Conservation (phyloP, 2,888 invertebrate genomes). For the Eilema depressum region DNA sequence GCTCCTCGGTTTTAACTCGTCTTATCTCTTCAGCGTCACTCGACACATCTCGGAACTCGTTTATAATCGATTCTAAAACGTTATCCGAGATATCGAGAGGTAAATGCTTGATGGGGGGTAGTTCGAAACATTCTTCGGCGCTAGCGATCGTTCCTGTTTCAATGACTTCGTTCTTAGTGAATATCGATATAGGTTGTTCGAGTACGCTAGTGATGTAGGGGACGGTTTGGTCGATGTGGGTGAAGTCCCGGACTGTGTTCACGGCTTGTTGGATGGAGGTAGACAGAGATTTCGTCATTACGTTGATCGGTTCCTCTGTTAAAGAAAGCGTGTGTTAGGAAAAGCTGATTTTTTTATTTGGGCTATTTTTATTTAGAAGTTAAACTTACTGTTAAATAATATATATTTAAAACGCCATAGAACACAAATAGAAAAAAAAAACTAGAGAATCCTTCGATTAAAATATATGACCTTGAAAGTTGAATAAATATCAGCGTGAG, state of each 20-base stretch:
- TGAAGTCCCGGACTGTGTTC: slow-evolving; percentile 76
- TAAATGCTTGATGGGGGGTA: slow-evolving; percentile 87
- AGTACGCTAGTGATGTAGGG: slow-evolving; percentile 78
- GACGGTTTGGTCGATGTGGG: slow-evolving; percentile 74
- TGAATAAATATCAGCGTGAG: not conserved
- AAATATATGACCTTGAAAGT: too few species aligned
- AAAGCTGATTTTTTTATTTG: not conserved
- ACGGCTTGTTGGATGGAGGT: slow-evolving; percentile 80
- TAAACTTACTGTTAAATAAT: slow-evolving; percentile 5
- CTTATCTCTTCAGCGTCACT: slow-evolving; percentile 71
- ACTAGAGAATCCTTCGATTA: not conserved
- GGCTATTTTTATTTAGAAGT: not conserved
- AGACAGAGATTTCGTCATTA: slow-evolving; percentile 81
- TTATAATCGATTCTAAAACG: slow-evolving; percentile 78
- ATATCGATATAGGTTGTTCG: slow-evolving; percentile 75
- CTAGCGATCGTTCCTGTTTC: slow-evolving; percentile 76
- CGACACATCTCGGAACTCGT: slow-evolving; percentile 76
- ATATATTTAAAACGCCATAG: not conserved
- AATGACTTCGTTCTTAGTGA: slow-evolving; percentile 69
- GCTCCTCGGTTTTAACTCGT: slow-evolving; percentile 66
- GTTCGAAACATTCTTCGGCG: slow-evolving; percentile 92
- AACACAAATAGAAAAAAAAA: not conserved
- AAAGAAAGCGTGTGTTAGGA: slow-evolving; percentile 10
- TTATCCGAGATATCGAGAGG: slow-evolving; percentile 78
- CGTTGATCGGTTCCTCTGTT: slow-evolving; percentile 72